Evolutionary conservation across 2,888 invertebrate species (phyloP).

Genomic region (Periphyllus acericola): DNA sequence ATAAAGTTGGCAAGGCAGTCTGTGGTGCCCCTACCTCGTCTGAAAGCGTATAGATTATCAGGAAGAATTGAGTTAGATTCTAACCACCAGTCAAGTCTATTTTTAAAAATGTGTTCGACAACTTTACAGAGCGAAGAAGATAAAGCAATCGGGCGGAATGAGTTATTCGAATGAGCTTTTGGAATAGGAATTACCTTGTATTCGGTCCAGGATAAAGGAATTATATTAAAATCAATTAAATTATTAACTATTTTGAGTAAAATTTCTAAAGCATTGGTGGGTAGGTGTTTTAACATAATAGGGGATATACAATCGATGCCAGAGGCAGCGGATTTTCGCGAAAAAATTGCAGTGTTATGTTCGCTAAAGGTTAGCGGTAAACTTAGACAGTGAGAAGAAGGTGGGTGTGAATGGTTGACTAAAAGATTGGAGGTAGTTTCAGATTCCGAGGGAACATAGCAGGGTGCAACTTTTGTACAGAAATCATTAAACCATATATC

Average conservation of each 20-base stretch:
- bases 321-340: background rate
- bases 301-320: constrained; percentile 16
- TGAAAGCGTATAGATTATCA: no score
- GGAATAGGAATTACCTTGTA: background rate
- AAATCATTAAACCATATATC: background rate
- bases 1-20: no score
- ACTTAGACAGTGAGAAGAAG: background rate
- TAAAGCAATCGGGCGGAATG: constrained; percentile 16
- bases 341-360: background rate
- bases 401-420: background rate
- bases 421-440: background rate
- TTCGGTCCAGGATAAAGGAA: background rate
- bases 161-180: background rate
- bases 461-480: background rate
- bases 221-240: background rate
- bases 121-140: constrained; percentile 2
- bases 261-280: background rate
- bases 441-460: background rate
- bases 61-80: no score
- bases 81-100: background rate
- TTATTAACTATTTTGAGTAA: background rate
- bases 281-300: constrained; percentile 23
- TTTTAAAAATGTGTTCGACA: constrained; percentile 8
- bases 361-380: background rate
- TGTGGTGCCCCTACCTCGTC: no score